A percentile compares a stretch with the other conserved stretches of the same genome.
Conservation (phyloP, 1,140 invertebrate genomes). For the Macrostomum lignano region DNA sequence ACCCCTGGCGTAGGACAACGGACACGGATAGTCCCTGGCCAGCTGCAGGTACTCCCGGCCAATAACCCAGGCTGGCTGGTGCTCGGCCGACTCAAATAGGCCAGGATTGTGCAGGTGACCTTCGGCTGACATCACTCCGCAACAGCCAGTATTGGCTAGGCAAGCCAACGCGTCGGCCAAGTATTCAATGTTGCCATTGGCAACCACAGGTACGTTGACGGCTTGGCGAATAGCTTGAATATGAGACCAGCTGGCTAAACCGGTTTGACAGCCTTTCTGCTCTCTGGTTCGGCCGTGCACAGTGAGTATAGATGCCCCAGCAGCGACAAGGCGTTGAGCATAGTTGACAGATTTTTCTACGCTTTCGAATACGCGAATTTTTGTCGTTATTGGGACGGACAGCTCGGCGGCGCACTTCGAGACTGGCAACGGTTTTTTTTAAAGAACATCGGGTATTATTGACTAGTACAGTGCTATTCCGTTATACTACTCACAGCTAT, state of each 20-base stretch:
- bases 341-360: slow-evolving; percentile 61
- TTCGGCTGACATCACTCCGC: slow-evolving; percentile 36
- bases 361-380: slow-evolving; percentile 64
- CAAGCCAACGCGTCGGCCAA: slow-evolving; percentile 57
- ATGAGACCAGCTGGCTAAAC: slow-evolving; percentile 68
- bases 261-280: slow-evolving; percentile 73
- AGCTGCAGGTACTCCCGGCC: no score
- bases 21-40: no score
- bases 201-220: slow-evolving; percentile 66
- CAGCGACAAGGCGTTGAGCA: slow-evolving; percentile 67
- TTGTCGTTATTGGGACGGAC: slow-evolving; percentile 61
- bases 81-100: no score
- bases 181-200: slow-evolving; percentile 88
- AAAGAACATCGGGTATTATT: no score
- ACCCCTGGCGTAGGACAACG: no score
- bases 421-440: no score
- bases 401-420: slow-evolving; percentile 17
- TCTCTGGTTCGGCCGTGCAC: slow-evolving; percentile 81
- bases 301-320: slow-evolving; percentile 51
- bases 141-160: slow-evolving; percentile 49
- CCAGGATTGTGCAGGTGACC: no score
- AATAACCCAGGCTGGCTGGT: no score
- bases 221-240: slow-evolving; percentile 62
- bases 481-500: no score
- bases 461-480: no score